Evolutionary conservation across 1,140 invertebrate species (phyloP), one percentile per base, ranked within the genome.

Genomic region (Nylanderia fulva): DNA sequence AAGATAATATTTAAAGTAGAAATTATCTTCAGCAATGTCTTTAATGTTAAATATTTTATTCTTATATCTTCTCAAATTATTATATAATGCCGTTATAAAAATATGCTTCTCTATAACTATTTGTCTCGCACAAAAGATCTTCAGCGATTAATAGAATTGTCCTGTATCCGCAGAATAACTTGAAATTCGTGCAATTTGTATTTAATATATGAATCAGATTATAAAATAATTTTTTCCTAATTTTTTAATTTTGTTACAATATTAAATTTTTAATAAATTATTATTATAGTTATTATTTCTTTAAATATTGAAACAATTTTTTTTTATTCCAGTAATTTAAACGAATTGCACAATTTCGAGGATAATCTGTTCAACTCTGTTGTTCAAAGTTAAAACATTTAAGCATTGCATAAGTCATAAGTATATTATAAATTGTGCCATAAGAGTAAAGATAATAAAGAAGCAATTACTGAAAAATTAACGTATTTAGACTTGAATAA

Each of bases 41-140:
- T 42, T 39, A 58, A 48, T 48, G 5, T 74, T 58, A 58, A 54
- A 9, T 58, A 42, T 60, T 75, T 61, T 60, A 60, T 42, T 58
- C 15, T 74, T 74, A 56, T 11, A 58, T 39, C 18, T 60, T 15
- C 15, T 18, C 15, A 29, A 4, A 24, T 75, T 27, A 27, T 42
- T 60, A 15, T 39, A 24, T 36, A 39, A 56, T 18, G 8, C 39
- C n/a, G 0, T 39, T 13, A 27, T 74, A 56, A 56, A 42, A 54
- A 21, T 29, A 21, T 56, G 27, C 27, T 39, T 74, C 18, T 58
- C 2, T 72, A 21, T 15, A 52, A 74, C 13, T 56, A 71, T 33
- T 21, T 54, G 13, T 15, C 21, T 74, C 9, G 33, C 33, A 15
- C 15, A 71, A 52, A 15, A 36, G 36, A 56, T 24, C 29, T 6